Evolutionary conservation across 2,888 invertebrate genomes (phyloP).

Genomic region (Oscheius onirici): DNA sequence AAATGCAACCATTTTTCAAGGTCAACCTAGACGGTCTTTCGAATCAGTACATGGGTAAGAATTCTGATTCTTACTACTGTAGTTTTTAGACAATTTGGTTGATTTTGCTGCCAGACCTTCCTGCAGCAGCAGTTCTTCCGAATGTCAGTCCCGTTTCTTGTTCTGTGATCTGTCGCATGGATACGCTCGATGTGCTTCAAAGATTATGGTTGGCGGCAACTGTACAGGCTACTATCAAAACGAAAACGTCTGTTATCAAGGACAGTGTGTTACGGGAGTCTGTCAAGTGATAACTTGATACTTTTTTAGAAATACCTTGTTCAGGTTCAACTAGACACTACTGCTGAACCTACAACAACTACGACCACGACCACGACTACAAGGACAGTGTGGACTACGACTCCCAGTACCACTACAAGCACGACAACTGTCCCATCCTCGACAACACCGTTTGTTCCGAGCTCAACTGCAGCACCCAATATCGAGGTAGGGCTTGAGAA

Average conservation of each 20-base stretch:
- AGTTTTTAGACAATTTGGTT: slow-evolving; percentile 45
- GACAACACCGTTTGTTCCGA: not conserved
- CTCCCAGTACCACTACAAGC: not conserved
- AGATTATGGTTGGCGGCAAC: slow-evolving; percentile 49
- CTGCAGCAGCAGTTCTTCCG: slow-evolving; percentile 19
- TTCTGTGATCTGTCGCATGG: slow-evolving; percentile 59
- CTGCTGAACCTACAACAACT: not conserved
- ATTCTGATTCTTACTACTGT: slow-evolving; percentile 45
- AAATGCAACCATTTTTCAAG: slow-evolving; percentile 50
- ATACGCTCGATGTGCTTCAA: slow-evolving; percentile 54
- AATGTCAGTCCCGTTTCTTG: slow-evolving; percentile 55
- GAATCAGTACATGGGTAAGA: slow-evolving; percentile 63
- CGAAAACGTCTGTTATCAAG: slow-evolving; percentile 54
- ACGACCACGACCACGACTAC: not conserved
- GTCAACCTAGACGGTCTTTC: slow-evolving; percentile 63
- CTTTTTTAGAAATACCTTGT: not conserved
- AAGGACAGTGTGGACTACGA: not conserved
- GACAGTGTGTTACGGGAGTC: slow-evolving; percentile 46
- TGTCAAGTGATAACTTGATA: slow-evolving; percentile 33
- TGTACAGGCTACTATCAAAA: slow-evolving; percentile 32
- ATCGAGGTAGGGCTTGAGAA: too few species aligned
- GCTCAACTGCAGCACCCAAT: not conserved
- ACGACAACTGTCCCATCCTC: not conserved
- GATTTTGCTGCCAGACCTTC: not conserved
- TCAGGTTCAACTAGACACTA: not conserved